Evolutionary conservation across 2,797 vertebrate species (phyloP).

Genomic region (Macroramphosus scolopax): DNA sequence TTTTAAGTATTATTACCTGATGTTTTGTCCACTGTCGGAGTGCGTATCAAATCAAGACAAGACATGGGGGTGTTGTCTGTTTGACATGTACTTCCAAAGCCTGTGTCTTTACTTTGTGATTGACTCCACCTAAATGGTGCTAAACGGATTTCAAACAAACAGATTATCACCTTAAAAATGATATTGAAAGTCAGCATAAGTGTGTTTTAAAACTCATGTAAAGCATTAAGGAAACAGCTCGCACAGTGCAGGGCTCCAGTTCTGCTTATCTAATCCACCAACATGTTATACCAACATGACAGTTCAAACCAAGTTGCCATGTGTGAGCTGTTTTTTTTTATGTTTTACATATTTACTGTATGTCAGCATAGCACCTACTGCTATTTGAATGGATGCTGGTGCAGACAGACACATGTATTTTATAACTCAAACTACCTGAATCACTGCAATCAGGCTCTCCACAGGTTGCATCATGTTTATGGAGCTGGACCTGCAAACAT

Average conservation of each 20-base stretch:
- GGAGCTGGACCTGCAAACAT: slow-evolving; percentile 53
- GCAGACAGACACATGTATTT: too few relatives aligned
- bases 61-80: slow-evolving; percentile 55
- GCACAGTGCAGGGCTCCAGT: too few relatives aligned
- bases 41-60: slow-evolving; percentile 39
- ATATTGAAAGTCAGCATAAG: neutral
- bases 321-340: too few relatives aligned
- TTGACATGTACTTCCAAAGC: slow-evolving; percentile 61
- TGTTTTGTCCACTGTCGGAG: slow-evolving; percentile 12
- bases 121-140: slow-evolving; percentile 50
- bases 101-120: slow-evolving; percentile 69
- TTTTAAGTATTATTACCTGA: slow-evolving; percentile 54
- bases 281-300: too few relatives aligned
- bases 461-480: slow-evolving; percentile 8
- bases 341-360: too few relatives aligned
- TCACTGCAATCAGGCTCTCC: slow-evolving; percentile 16
- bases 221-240: too few relatives aligned
- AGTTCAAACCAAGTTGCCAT: too few relatives aligned
- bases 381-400: too few relatives aligned
- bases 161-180: slow-evolving; percentile 7
- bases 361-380: too few relatives aligned
- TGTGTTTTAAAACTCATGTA: too few relatives aligned
- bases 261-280: too few relatives aligned
- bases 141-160: slow-evolving; percentile 20
- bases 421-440: slow-evolving; percentile 49